Evolutionary conservation across 2,888 invertebrate genomes (phyloP), one percentile per base, ranked within the genome.

Genomic region (Ophioninae sp.): DNA sequence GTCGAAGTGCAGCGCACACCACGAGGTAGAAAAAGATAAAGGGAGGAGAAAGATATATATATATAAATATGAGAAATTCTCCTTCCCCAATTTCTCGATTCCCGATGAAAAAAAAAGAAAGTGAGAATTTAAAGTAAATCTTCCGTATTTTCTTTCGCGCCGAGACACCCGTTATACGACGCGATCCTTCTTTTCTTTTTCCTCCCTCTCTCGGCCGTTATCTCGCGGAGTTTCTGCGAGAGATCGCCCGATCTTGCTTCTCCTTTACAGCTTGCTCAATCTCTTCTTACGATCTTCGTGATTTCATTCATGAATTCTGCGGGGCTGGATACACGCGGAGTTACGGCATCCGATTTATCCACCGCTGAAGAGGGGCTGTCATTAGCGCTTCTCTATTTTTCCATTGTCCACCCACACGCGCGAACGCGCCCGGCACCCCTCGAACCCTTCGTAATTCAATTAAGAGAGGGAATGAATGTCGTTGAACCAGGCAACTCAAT

Each of bases 231-330:
- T 37, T 69, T 56, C 72, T 30, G 41, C 56, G 56, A 65, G 65
- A 65, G 7, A 39, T 65, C 39, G 37, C 7, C n/a, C 17, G 39
- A 2, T 10, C 41, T 67, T 57, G 8, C 37, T 67, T 13, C 30
- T 67, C 41, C 21, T 44, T 69, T 69, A 69, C 37, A 50, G 20
- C 75, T 30, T n/a, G 41, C 41, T 70, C 64, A 70, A 74, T 84
- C 79, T 61, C 61, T 59, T 41, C 13, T 50, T 67, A 39, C 23
- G 61, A 84, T 83, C 81, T 75, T 67, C 70, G 82, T 79, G 83
- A 87, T 87, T 88, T 87, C 86, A 89, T 89, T 86, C 86, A 86
- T 86, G 81, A 84, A 85, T 81, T 73, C 85, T 79, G 72, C 21
- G 20, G 20, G 13, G 39, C 7, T 21, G 41, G 37, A 61, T 21